These are phyloP conservation scores for Diadumene lineata DNA, from an alignment of 92 coral and sea anemone species.

Conservation along the genomic window DNA sequence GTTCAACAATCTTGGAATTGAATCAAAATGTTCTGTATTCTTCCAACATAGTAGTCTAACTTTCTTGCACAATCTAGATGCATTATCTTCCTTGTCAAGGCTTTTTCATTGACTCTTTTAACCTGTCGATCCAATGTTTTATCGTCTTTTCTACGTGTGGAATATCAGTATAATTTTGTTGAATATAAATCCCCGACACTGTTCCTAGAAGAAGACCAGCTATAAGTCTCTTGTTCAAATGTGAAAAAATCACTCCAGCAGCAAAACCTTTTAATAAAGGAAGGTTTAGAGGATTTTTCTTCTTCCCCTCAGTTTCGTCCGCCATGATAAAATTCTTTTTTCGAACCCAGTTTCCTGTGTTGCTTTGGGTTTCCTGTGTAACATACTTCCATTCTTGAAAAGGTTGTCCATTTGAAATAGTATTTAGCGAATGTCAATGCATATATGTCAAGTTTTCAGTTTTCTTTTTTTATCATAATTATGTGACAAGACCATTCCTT, in stretches of 20 bases:
- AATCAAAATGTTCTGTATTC: background rate
- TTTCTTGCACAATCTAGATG: background rate
- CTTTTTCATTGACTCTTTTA: constrained; percentile 66
- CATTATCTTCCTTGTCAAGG: background rate
- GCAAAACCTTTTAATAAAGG: constrained; percentile 86
- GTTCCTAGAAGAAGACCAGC: constrained; percentile 88
- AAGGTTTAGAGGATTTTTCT: constrained; percentile 69
- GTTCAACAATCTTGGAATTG: background rate
- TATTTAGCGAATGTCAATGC: too few species aligned
- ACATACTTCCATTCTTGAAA: too few species aligned
- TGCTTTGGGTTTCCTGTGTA: constrained; percentile 2
- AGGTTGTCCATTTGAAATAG: too few species aligned
- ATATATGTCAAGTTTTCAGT: too few species aligned
- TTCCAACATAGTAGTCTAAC: background rate
- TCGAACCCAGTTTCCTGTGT: constrained; percentile 19
- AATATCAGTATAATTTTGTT: constrained; percentile 83
- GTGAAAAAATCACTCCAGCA: constrained; percentile 93
- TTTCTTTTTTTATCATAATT: too few species aligned
- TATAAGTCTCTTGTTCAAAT: constrained; percentile 85
- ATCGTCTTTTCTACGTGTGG: constrained; percentile 80
- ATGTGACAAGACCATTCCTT: too few species aligned
- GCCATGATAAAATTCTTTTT: constrained; percentile 39
- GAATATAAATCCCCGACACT: constrained; percentile 89
- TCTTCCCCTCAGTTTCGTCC: constrained; percentile 43
- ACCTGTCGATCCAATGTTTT: constrained; percentile 52